These are phyloP conservation scores for Oligia strigilis DNA, from an alignment of 2,888 invertebrate species.

Conservation along the genomic window DNA sequence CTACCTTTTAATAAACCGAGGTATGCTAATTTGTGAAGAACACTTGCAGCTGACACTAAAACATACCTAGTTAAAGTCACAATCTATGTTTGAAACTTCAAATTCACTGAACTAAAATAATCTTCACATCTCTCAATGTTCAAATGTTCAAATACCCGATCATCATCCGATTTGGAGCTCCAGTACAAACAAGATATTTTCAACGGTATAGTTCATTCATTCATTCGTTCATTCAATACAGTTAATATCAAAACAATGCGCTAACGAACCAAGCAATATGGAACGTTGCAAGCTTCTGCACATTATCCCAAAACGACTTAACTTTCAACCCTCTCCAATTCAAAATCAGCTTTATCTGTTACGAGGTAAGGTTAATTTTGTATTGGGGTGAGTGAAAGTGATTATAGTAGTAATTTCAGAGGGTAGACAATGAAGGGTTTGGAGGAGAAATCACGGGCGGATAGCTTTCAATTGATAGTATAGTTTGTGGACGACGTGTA, in stretches of 20 bases:
- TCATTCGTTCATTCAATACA: slow-evolving; percentile 50
- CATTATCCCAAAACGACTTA: slow-evolving; percentile 62
- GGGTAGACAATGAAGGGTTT: slow-evolving; percentile 62
- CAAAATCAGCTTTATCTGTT: slow-evolving; percentile 56
- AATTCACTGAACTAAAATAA: slow-evolving; percentile 13
- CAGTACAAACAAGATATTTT: slow-evolving; percentile 53
- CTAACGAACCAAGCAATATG: slow-evolving; percentile 80
- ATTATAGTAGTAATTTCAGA: slow-evolving; percentile 65
- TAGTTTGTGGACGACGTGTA: slow-evolving; percentile 80
- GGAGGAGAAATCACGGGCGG: slow-evolving; percentile 79
- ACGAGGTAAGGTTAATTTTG: slow-evolving; percentile 55
- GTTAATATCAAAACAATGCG: slow-evolving; percentile 71
- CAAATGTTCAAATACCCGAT: slow-evolving; percentile 47
- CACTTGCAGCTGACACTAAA: neutral
- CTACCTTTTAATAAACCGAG: neutral
- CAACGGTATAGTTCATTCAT: slow-evolving; percentile 45
- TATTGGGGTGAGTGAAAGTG: slow-evolving; percentile 55
- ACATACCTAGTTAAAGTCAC: neutral
- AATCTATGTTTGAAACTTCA: neutral
- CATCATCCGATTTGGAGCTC: slow-evolving; percentile 53
- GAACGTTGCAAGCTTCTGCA: slow-evolving; percentile 64
- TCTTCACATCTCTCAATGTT: slow-evolving; percentile 16
- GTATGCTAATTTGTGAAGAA: neutral
- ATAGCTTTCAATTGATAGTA: slow-evolving; percentile 84
- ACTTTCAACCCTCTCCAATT: slow-evolving; percentile 37